Percentiles rank a stretch among this genome's conserved stretches.
Conservation (phyloP, 2,113 vertebrate genomes). For the Buteo buteo region DNA sequence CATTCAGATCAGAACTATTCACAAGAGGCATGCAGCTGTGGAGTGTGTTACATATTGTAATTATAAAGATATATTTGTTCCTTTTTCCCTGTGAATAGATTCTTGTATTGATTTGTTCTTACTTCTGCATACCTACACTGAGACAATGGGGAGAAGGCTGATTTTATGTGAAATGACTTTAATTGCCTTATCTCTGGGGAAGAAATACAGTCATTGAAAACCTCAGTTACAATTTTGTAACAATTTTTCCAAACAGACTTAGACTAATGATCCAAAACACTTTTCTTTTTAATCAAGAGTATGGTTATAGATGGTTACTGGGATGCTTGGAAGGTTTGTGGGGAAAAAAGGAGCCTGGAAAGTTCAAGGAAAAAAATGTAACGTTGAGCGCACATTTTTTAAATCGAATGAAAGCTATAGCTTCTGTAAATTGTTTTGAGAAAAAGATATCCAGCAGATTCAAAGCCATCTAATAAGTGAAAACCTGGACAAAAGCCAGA, state of each 20-base stretch:
- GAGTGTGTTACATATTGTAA: conserved; percentile 30
- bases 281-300: conserved; percentile 43
- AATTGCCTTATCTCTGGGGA: conserved; percentile 68
- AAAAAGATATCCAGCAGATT: not conserved
- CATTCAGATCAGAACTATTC: conserved; percentile 42
- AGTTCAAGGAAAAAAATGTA: not conserved
- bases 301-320: not conserved
- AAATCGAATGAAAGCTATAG: not conserved
- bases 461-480: not conserved
- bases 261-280: conserved; percentile 1
- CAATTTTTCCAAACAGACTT: conserved; percentile 34
- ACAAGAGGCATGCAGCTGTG: conserved; percentile 23
- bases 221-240: conserved; percentile 44
- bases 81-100: conserved; percentile 22
- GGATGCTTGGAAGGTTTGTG: not conserved
- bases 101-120: conserved; percentile 62
- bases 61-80: conserved; percentile 51
- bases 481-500: not conserved
- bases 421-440: not conserved
- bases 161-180: conserved; percentile 66
- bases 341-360: not conserved
- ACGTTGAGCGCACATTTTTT: accelerated
- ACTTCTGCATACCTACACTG: conserved; percentile 17
- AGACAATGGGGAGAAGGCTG: conserved; percentile 48
- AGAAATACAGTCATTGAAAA: conserved; percentile 63